Evolutionary conservation across 2,797 vertebrate genomes (phyloP).

Genomic region (Streptopelia turtur): DNA sequence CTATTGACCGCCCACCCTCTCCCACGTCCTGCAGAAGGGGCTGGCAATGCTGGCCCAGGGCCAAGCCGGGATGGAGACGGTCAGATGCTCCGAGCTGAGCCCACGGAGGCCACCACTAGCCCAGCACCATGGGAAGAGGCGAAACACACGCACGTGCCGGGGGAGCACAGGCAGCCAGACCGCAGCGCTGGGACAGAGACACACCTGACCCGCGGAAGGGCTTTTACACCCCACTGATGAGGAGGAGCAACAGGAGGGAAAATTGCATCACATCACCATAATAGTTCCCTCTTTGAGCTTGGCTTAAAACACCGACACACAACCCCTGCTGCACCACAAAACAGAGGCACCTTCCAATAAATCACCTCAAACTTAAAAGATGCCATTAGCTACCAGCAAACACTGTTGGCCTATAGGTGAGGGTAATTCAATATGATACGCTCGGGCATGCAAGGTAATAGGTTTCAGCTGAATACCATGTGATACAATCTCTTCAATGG

Average conservation of each 20-base stretch:
- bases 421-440: slow-evolving; percentile 70
- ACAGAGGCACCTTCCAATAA: neutral
- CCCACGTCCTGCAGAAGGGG: neutral
- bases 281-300: neutral
- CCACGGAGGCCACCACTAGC: rapidly evolving
- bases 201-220: neutral
- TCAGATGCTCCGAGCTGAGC: neutral
- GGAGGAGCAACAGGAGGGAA: neutral
- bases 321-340: neutral
- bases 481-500: slow-evolving; percentile 54
- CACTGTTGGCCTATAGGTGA: slow-evolving; percentile 4
- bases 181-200: too few relatives aligned
- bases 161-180: neutral
- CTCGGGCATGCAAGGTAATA: slow-evolving; percentile 71
- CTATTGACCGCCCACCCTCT: neutral
- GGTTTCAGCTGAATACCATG: slow-evolving; percentile 62
- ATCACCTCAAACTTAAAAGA: slow-evolving; percentile 43
- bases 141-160: neutral
- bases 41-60: rapidly evolving
- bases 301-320: neutral
- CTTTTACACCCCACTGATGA: neutral
- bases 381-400: slow-evolving; percentile 50
- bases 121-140: neutral
- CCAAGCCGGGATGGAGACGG: neutral
- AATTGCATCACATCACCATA: neutral